Evolutionary conservation across 2,113 vertebrate genomes (phyloP).

Genomic region (Nerophis ophidion): DNA sequence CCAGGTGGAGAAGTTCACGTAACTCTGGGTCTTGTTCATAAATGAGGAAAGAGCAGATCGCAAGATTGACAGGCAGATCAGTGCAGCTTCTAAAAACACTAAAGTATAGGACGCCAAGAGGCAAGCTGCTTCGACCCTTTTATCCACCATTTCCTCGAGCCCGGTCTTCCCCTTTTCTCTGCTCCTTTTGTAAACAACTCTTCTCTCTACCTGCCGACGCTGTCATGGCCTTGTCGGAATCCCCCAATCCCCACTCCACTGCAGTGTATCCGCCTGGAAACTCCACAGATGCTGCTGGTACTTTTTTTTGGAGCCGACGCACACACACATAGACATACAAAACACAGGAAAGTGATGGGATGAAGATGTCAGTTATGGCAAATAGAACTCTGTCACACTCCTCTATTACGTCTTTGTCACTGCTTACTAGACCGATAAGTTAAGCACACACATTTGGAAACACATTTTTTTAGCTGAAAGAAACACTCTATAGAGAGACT

Average conservation of each 20-base stretch:
- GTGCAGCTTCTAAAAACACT: slow-evolving; percentile 36
- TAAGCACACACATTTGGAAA: slow-evolving; percentile 20
- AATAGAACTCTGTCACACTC: slow-evolving; percentile 69
- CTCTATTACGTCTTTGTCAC: slow-evolving; percentile 64
- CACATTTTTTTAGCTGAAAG: slow-evolving; percentile 8
- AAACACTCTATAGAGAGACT: background rate
- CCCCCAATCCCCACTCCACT: slow-evolving; percentile 70
- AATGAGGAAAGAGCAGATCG: too few species aligned
- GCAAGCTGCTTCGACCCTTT: slow-evolving; percentile 21
- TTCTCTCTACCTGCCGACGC: slow-evolving; percentile 63
- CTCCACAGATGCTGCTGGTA: slow-evolving; percentile 68
- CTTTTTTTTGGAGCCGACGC: slow-evolving; percentile 11
- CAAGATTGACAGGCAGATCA: too few species aligned
- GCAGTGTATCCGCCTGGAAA: slow-evolving; percentile 74
- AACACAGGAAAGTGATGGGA: slow-evolving; percentile 57
- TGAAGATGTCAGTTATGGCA: slow-evolving; percentile 76
- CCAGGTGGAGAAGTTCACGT: too few species aligned
- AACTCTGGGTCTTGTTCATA: too few species aligned
- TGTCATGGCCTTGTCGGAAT: slow-evolving; percentile 66
- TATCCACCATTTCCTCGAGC: slow-evolving; percentile 6
- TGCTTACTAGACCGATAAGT: slow-evolving; percentile 60
- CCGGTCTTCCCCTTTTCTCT: background rate
- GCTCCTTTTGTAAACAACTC: slow-evolving; percentile 36
- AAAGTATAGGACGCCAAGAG: slow-evolving; percentile 18
- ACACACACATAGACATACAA: slow-evolving; percentile 5